phyloP scores from a whole-genome alignment of 1,140 invertebrate genomes.

The Nasonia giraulti region DNA sequence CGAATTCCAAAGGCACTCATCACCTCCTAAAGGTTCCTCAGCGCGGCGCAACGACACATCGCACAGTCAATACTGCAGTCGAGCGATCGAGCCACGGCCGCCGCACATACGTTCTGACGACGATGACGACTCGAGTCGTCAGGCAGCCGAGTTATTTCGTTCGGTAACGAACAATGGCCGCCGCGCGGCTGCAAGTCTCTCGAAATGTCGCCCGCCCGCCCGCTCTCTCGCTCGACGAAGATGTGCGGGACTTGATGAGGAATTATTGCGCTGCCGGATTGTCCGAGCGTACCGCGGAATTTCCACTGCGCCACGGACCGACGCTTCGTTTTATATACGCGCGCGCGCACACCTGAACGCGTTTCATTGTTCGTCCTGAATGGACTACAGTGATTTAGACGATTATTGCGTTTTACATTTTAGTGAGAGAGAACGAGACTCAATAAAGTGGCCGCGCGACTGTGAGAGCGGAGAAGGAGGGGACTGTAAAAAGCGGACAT shows the following conservation, averaged over 20 bases:
- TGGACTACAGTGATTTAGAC: constrained; percentile 45
- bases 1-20: not conserved
- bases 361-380: constrained; percentile 33
- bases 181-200: not conserved
- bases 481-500: not conserved
- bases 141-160: constrained; percentile 47
- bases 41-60: no score
- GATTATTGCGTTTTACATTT: constrained; percentile 48
- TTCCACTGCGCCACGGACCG: constrained; percentile 17
- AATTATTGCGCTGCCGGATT: constrained; percentile 50
- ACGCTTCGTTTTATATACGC: constrained; percentile 30
- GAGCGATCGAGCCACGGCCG: no score
- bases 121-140: not conserved
- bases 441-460: not conserved
- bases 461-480: not conserved
- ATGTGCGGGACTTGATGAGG: constrained; percentile 48
- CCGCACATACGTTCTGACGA: no score
- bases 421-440: not conserved
- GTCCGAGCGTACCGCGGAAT: constrained; percentile 49
- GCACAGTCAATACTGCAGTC: no score
- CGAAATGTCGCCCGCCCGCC: constrained; percentile 21
- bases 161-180: constrained; percentile 41
- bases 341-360: not conserved
- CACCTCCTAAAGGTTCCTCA: not conserved
- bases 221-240: not conserved